Evolutionary conservation across 2,888 invertebrate genomes (phyloP).

Genomic region (Dynastes hyllus): DNA sequence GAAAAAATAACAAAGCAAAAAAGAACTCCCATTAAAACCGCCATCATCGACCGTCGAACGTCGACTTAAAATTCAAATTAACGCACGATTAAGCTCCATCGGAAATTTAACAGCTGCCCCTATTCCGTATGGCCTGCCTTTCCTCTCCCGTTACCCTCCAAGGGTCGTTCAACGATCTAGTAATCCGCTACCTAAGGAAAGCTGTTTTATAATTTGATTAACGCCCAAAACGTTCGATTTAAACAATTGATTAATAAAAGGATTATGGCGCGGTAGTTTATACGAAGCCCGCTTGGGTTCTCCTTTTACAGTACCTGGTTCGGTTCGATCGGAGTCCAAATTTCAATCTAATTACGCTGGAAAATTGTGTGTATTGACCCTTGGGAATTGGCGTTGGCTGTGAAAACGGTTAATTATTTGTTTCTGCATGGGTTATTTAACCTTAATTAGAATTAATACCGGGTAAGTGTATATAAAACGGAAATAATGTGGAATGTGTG

Average conservation of each 20-base stretch:
- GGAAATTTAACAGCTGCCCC: too few species aligned
- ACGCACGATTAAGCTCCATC: background rate
- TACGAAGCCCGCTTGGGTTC: background rate
- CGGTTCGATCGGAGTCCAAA: background rate
- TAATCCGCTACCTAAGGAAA: background rate
- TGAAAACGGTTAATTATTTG: background rate
- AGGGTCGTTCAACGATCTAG: background rate
- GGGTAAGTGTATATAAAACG: background rate
- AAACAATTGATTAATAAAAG: slow-evolving; percentile 22
- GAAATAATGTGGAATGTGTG: background rate
- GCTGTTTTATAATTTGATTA: slow-evolving; percentile 18
- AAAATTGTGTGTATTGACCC: background rate
- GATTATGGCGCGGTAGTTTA: background rate
- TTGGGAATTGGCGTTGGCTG: background rate
- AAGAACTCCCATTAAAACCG: background rate
- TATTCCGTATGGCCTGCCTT: too few species aligned
- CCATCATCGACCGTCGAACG: background rate
- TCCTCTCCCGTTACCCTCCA: too few species aligned
- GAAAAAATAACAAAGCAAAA: background rate
- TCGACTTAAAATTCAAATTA: slow-evolving; percentile 12
- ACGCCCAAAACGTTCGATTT: slow-evolving; percentile 11
- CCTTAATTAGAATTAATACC: slow-evolving; percentile 2
- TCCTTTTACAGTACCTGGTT: background rate
- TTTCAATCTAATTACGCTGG: slow-evolving; percentile 13
- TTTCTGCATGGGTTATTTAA: slow-evolving; percentile 3